Evolutionary conservation across 2,113 vertebrate species (phyloP), one percentile per base, ranked within the genome.

Genomic region (Heteronetta atricapilla): DNA sequence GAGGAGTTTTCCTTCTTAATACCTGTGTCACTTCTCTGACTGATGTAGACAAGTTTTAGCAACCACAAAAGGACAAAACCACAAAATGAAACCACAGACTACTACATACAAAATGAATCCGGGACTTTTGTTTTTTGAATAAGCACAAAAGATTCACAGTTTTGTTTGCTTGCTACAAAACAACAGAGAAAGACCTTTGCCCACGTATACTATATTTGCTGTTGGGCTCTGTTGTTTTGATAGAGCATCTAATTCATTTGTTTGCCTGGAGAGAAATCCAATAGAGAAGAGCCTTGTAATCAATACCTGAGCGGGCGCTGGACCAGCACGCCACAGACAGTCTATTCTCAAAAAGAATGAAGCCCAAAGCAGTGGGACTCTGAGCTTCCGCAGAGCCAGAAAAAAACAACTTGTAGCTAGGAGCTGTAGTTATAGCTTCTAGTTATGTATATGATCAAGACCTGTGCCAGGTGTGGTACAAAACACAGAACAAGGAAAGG

Each of bases 241-340:
- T 60, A 58, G 75, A 78, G 64, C 94, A 77, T 63, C 85, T 56
- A 86, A 85, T 63, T 77, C 36, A 82, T 72, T 81, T 1, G 2
- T 68, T 86, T 83, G 85, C 93, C 90, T 62, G 93, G 52, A 88
- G 88, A 86, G 88, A 60, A 94, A 81, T 62, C 58, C 76, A 38
- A n/a, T 48, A 72, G 72, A 67, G 75, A 46, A 69, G 67, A 70
- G 64, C 26, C 42, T 23, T 1, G 26, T n/a, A 82, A 82, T 95
- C 89, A 17, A 94, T 88, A 82, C n/a, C 22, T 5, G 85, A n/a
- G 38, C 4, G 1, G 60, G 58, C 14, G n/a, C 13, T 34, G 85
- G 77, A 55, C 40, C 33, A 10, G 48, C 44, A 5, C 16, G 1
- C 66, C 11, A 23, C 68, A 70, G 17, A 58, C 56, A 70, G 36